Conservation (phyloP, 2,113 vertebrate genomes). For the Nyctibius bracteatus region DNA sequence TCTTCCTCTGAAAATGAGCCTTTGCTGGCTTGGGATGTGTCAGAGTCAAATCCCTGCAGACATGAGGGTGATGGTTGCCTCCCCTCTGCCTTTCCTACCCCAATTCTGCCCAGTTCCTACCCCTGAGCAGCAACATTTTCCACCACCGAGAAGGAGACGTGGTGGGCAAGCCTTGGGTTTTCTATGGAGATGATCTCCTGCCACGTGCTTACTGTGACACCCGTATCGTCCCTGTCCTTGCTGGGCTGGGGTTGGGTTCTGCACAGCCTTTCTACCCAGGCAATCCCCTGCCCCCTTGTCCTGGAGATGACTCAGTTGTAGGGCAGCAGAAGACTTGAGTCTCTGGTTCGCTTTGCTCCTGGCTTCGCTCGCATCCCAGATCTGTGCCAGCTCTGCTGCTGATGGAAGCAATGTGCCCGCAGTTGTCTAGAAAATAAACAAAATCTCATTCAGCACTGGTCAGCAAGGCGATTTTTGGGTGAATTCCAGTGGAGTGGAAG, state of each 20-base stretch:
- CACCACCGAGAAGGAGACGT: accelerated
- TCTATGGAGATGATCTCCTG: neutral
- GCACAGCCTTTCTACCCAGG: neutral
- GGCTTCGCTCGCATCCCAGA: neutral
- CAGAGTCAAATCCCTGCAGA: neutral
- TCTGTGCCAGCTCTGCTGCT: neutral
- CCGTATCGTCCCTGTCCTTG: neutral
- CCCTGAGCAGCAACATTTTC: neutral
- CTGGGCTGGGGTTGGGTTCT: neutral
- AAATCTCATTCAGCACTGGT: neutral
- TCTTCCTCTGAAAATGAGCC: neutral
- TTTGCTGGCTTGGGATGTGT: neutral
- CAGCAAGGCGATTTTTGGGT: neutral
- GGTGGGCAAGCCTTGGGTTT: neutral
- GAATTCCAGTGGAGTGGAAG: neutral
- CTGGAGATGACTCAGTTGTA: neutral
- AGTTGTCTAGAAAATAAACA: neutral
- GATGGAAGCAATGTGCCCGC: neutral
- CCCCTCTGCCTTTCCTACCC: neutral
- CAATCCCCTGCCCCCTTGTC: neutral
- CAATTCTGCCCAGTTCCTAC: neutral
- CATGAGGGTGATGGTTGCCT: neutral
- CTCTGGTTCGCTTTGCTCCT: neutral
- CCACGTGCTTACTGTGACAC: neutral
- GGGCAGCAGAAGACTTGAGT: neutral